These are phyloP conservation scores for Bufo bufo DNA, from an alignment of 2,113 vertebrate genomes.

Conservation along the genomic window DNA sequence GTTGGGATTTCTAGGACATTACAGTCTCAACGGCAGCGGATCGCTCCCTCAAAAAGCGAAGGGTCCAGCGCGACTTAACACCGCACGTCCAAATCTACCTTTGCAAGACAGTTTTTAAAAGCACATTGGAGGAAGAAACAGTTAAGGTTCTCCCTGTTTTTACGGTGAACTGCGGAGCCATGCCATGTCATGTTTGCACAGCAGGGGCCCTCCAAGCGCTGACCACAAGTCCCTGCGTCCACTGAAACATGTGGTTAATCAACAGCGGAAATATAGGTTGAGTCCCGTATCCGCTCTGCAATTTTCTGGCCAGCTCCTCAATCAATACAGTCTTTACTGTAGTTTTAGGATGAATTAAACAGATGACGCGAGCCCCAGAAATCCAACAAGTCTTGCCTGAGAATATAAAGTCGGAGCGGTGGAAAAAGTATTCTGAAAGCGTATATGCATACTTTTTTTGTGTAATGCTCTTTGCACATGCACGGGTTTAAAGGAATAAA, in stretches of 20 bases:
- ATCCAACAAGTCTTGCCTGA: slow-evolving; percentile 29
- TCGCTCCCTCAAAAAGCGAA: too few relatives aligned
- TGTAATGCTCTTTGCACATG: slow-evolving; percentile 21
- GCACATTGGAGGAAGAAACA: background rate
- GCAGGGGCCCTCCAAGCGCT: slow-evolving; percentile 17
- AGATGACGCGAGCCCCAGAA: slow-evolving; percentile 44
- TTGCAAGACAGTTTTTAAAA: background rate
- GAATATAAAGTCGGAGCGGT: slow-evolving; percentile 11
- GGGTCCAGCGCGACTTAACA: too few relatives aligned
- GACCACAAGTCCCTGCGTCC: slow-evolving; percentile 42
- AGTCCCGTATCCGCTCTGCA: slow-evolving; percentile 37
- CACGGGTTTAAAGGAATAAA: background rate
- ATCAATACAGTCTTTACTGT: slow-evolving; percentile 49
- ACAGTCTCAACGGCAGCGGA: too few relatives aligned
- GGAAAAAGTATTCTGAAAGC: slow-evolving; percentile 11
- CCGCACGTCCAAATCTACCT: too few relatives aligned
- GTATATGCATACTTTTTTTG: background rate
- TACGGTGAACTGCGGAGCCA: background rate
- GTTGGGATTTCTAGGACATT: too few relatives aligned
- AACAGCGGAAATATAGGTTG: slow-evolving; percentile 34
- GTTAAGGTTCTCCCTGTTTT: slow-evolving; percentile 11
- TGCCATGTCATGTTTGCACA: slow-evolving; percentile 8
- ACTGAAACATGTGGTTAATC: slow-evolving; percentile 46
- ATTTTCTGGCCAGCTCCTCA: slow-evolving; percentile 36
- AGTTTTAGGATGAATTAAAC: slow-evolving; percentile 54